Percentiles rank a stretch among this genome's conserved stretches.
Evolutionary conservation across 2,113 vertebrate genomes (phyloP).

Genomic region (Semnopithecus entellus): DNA sequence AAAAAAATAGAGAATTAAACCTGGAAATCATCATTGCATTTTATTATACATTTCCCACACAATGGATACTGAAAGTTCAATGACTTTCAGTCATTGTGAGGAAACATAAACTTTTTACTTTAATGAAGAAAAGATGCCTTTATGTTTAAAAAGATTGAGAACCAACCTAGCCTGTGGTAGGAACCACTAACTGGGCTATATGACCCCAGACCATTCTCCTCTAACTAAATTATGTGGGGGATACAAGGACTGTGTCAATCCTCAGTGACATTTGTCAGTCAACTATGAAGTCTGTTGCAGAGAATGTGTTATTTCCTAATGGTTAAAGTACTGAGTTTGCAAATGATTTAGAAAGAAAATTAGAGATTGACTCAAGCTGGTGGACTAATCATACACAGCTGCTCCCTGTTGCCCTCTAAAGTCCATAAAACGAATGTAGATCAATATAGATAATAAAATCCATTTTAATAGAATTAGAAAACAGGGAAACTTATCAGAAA

Average conservation of each 20-base stretch:
- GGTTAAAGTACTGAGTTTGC: not conserved
- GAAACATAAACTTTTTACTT: not conserved
- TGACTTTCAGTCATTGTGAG: constrained; percentile 7
- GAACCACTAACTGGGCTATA: not conserved
- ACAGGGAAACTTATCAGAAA: not conserved
- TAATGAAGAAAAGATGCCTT: constrained; percentile 22
- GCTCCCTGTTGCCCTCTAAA: not conserved
- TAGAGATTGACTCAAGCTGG: constrained; percentile 9
- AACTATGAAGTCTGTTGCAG: not conserved
- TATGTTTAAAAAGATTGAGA: constrained; percentile 24
- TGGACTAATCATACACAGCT: not conserved
- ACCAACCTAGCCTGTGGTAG: not conserved
- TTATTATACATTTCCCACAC: constrained; percentile 5
- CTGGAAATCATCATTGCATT: constrained; percentile 12
- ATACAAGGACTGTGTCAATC: not conserved
- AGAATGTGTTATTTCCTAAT: constrained; percentile 2
- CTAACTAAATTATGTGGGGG: not conserved
- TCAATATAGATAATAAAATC: not conserved
- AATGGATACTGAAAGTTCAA: constrained; percentile 3
- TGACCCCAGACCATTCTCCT: not conserved
- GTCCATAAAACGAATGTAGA: not conserved
- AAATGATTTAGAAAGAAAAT: constrained; percentile 37
- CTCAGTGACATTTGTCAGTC: not conserved
- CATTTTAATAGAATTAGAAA: not conserved
- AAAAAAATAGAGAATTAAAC: not conserved